Conservation (phyloP, 2,888 invertebrate genomes). For the Campaea margaritaria region DNA sequence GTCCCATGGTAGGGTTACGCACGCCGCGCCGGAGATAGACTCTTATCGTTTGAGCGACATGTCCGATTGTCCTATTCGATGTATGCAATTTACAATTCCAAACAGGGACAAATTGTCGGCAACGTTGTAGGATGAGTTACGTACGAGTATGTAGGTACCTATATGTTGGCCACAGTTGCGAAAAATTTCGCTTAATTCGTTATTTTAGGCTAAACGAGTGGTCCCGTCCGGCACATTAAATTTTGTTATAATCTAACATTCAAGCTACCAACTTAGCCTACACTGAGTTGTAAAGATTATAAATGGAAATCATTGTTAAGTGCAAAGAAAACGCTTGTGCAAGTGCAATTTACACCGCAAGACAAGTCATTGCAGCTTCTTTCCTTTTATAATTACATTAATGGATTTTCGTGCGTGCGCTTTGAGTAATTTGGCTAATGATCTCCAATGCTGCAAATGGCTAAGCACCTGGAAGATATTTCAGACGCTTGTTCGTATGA, state of each 20-base stretch:
- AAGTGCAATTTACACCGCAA: neutral
- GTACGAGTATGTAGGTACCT: no score
- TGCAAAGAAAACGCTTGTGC: no score
- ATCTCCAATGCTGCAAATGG: slow-evolving; percentile 5
- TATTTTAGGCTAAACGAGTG: no score
- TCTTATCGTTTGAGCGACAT: slow-evolving; percentile 7
- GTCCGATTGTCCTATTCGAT: slow-evolving; percentile 2
- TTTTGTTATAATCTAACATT: no score
- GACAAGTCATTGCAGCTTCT: neutral
- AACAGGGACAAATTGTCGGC: neutral
- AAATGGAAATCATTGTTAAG: no score
- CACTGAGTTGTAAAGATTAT: no score
- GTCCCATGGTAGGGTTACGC: neutral
- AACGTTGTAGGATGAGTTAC: neutral
- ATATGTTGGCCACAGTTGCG: no score
- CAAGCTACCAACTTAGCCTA: no score
- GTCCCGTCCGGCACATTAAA: no score
- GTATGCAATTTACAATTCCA: neutral
- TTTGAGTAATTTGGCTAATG: slow-evolving; percentile 4
- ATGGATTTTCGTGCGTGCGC: slow-evolving; percentile 16
- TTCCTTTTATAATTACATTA: neutral
- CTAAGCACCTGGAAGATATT: neutral
- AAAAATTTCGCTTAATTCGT: no score
- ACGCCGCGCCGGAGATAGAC: neutral
- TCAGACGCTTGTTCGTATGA: neutral